Base-by-base conservation (phyloP, 2,113 vertebrate genomes). In the Phalacrocorax brasilianus region DNA sequence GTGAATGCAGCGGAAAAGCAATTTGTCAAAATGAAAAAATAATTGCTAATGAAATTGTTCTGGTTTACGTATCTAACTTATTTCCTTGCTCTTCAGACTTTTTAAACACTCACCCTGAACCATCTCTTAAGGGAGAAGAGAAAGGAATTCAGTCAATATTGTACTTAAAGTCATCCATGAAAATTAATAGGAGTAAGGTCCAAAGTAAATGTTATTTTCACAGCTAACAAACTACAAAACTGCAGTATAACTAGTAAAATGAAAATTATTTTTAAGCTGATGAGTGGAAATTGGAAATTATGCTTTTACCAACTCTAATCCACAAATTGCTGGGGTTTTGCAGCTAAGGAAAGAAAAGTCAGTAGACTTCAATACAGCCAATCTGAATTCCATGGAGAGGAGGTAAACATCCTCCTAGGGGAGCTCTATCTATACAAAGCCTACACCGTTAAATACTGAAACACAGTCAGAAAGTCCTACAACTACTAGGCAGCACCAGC, bases 1-100 rank as follows among this genome's bases (percentile, higher is more conserved):
- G 45, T 23, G 28, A 73, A 16, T 0, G 2, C 27, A 58, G 18
- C 0, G 0, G 6, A 86, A 92, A 84, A 85, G 7, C 14, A 52
- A 47, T 44, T 80, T 50, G 47, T 30, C 52, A 91, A 81, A 84
- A 74, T n/a, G 5, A 45, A 84, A 59, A 73, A 66, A 44, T 44
- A 33, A 12, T 4, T 11, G 8, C 47, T 63, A 58, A 58, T 27
- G 33, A 40, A 91, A 75, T 87, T 40, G 16, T 22, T 68, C 44
- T 71, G 9, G 18, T 77, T 81, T 78, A 52, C 14, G 24, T 24
- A 88, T 19, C 30, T 32, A 23, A 53, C 14, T 73, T 27, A 21
- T 20, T 83, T 77, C 55, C 26, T 93, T 70, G 35, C 23, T 68
- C 8, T 81, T 91, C 49, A 66, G 11, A 30, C 16, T 59, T 95